These are phyloP conservation scores for Rhizoglyphus robini DNA, from an alignment of 1,140 invertebrate species.

Conservation along the genomic window DNA sequence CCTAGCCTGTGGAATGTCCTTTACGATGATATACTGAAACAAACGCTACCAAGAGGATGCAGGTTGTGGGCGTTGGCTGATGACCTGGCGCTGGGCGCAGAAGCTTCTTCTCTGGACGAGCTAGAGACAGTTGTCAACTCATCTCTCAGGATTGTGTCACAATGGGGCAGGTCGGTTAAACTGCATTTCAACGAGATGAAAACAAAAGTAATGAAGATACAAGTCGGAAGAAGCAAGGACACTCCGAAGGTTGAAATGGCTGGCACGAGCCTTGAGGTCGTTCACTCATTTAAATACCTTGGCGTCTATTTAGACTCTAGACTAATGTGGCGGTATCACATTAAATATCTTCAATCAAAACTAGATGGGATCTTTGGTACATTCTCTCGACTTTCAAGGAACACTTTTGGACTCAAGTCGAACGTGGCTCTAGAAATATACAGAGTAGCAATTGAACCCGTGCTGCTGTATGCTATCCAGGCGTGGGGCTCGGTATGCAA, in stretches of 20 bases:
- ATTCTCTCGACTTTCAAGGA: neutral
- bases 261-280: neutral
- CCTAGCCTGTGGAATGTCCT: constrained; percentile 19
- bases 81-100: neutral
- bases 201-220: constrained; percentile 2
- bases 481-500: neutral
- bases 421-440: neutral
- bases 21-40: neutral
- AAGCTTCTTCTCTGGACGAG: neutral
- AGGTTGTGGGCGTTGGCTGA: constrained; percentile 16
- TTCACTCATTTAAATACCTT: neutral
- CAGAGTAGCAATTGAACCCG: neutral
- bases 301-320: constrained; percentile 5
- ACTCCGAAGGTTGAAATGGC: neutral
- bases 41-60: neutral
- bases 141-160: neutral
- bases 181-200: constrained; percentile 12
- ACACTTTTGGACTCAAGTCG: neutral
- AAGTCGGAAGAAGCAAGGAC: too few species aligned
- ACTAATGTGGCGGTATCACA: neutral
- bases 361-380: neutral
- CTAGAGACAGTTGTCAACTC: neutral
- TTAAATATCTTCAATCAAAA: neutral
- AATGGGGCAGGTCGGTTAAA: constrained; percentile 9
- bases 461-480: neutral